Percentiles rank a stretch among this genome's conserved stretches.
phyloP scores from a whole-genome alignment of 2,888 invertebrate genomes.

The Notodonta dromedarius region DNA sequence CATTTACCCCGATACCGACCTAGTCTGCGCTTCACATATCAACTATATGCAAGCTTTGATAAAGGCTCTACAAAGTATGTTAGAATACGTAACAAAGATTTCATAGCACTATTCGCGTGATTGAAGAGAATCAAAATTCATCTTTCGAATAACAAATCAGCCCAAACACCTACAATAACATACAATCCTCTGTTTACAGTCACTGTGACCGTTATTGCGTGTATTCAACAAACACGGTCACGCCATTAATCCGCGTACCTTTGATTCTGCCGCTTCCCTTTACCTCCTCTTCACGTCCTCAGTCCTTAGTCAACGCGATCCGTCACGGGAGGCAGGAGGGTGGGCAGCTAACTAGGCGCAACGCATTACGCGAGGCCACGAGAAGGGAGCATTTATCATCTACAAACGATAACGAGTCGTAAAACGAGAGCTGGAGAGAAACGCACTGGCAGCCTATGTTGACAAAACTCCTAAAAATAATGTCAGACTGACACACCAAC shows the following conservation, averaged over 20 bases:
- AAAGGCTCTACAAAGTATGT: too few relatives aligned
- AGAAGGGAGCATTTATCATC: slow-evolving; percentile 9
- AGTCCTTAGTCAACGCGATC: slow-evolving; percentile 45
- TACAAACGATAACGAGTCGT: background rate
- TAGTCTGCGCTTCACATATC: too few relatives aligned
- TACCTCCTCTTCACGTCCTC: slow-evolving; percentile 26
- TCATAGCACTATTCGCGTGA: too few relatives aligned
- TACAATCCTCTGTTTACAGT: background rate
- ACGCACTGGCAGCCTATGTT: too few relatives aligned
- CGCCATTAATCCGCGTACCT: slow-evolving; percentile 10
- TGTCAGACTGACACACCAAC: too few relatives aligned
- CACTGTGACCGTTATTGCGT: slow-evolving; percentile 1
- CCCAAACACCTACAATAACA: background rate
- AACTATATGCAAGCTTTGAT: too few relatives aligned
- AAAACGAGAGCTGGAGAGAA: too few relatives aligned
- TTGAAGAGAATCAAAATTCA: too few relatives aligned
- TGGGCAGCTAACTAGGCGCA: slow-evolving; percentile 62
- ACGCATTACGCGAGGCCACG: slow-evolving; percentile 56
- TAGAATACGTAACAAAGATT: too few relatives aligned
- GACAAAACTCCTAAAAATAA: too few relatives aligned
- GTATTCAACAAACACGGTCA: slow-evolving; percentile 18
- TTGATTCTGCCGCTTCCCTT: slow-evolving; percentile 7
- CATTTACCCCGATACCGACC: too few relatives aligned
- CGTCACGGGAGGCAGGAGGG: slow-evolving; percentile 39
- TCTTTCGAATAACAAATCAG: too few relatives aligned